Base-by-base conservation (phyloP, 2,113 vertebrate species). In the Connochaetes taurinus region DNA sequence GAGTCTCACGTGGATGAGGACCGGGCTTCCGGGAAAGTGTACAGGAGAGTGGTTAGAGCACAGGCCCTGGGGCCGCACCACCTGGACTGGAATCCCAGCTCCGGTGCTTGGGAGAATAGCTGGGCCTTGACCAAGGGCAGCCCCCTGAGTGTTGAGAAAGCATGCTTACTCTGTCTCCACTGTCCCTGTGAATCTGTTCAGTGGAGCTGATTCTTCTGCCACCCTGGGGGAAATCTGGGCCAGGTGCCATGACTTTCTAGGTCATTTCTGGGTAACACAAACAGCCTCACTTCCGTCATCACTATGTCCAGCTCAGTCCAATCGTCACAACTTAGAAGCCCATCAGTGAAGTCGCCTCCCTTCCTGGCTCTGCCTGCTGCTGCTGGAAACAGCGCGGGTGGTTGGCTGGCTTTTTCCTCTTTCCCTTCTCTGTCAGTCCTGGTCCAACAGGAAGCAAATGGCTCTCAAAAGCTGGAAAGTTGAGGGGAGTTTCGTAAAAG, bases 271-370 rank as follows among this genome's bases (percentile, higher is more conserved):
- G 78, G 50, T 5, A 47, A 64, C 60, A 47, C 13, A 29, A 11
- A 60, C 23, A n/a, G 91, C 82, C 90, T 87, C 7, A 3, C 55
- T 47, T 85, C 91, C 1, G 0, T 40, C 43, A 45, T 25, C 6
- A 11, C 40, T 14, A 1, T 40, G 57, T 19, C 53, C 78, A 67
- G 64, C 36, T 47, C 17, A 7, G 53, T 31, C 36, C 60, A 10
- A 3, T 58, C 10, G 16, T n/a, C 47, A 25, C 71, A 90, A 0
- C 74, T 43, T 64, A 58, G 71, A 81, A n/a, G 57, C 86, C 33
- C 17, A 13, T 23, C 50, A 13, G 40, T 31, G 6, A 40, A 52
- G 76, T 0, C 0, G 0, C 40, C 83, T 55, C 86, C 62, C 0
- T 0, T 36, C 31, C n/a, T 5, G 1, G 11, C 84, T 40, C 78